Percentiles rank a stretch among this genome's conserved stretches.
Conservation (phyloP, 2,888 invertebrate species). For the Athrips mouffetella region DNA sequence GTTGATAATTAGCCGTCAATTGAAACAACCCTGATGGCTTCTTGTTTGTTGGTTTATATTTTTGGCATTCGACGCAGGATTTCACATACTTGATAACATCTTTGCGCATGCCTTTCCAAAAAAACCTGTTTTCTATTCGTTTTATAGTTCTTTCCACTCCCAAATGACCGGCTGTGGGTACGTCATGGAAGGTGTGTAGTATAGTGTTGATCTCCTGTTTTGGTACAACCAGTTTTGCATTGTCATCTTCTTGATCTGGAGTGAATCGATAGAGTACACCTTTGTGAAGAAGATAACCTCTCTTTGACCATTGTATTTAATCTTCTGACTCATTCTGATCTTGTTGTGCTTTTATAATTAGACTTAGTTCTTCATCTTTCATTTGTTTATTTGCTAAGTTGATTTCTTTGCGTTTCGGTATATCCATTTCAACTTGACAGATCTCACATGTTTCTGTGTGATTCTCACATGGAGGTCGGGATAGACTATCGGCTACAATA, state of each 20-base stretch:
- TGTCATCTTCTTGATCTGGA: not conserved
- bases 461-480: not conserved
- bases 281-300: not conserved
- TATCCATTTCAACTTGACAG: not conserved
- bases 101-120: not conserved
- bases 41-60: not conserved
- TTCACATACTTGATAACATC: not conserved
- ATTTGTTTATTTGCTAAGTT: not conserved
- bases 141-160: not conserved
- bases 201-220: not conserved
- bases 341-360: slow-evolving; percentile 1
- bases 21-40: not conserved
- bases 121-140: not conserved
- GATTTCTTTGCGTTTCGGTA: not conserved
- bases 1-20: not conserved
- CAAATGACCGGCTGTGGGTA: not conserved
- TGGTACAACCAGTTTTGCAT: not conserved
- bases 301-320: slow-evolving; percentile 1
- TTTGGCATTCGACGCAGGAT: not conserved
- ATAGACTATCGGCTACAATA: slow-evolving; percentile 14
- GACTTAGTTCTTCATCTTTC: not conserved
- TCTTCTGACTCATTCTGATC: not conserved
- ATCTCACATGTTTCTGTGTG: not conserved
- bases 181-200: not conserved
- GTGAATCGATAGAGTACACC: not conserved